Evolutionary conservation across 2,113 vertebrate species (phyloP), one percentile per base, ranked within the genome.

Genomic region (Cyprinus carpio): DNA sequence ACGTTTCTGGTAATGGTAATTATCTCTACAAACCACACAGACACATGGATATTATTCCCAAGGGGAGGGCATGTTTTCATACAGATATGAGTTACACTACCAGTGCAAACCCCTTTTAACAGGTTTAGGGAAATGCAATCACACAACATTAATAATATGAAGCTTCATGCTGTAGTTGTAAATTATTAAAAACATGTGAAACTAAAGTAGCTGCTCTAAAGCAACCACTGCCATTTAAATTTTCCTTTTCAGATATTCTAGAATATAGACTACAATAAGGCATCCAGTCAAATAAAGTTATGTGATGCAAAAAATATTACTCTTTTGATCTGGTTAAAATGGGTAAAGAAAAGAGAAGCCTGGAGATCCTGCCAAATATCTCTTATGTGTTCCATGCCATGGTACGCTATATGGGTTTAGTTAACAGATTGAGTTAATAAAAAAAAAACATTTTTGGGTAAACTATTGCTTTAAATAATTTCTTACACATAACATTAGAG

Each of bases 121-220:
- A 80, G 34, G 72, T 75, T 75, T 75, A 75, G 23, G 18, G 54
- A 79, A 62, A 62, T 79, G 76, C 54, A 79, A n/a, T 60, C 56
- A 60, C 20, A 62, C 13, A 15, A 25, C 13, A 20, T 64, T 18
- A 43, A 64, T 80, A 80, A 62, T 64, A 43, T 15, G 15, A 64
- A n/a, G 77, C 13, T 62, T 62, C 31, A 5, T 80, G 34, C 77
- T 27, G 31, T 64, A 43, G 27, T 46, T 43, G 12, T 15, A 18
- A 46, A 64, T 64, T 80, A 43, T 43, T 40, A 64, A 64, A 54
- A 60, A n/a, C 4, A 9, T 40, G 18, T 77, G 16, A 27, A 78
- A 78, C 29, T 76, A 4, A 51, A 78, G 54, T 34, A 34, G 20
- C n/a, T 20, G 58, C 43, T 27, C 60, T 46, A 13, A 81, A 81